Evolutionary conservation across 1,140 invertebrate genomes (phyloP), one percentile per base, ranked within the genome.

Genomic region (Orius insidiosus): DNA sequence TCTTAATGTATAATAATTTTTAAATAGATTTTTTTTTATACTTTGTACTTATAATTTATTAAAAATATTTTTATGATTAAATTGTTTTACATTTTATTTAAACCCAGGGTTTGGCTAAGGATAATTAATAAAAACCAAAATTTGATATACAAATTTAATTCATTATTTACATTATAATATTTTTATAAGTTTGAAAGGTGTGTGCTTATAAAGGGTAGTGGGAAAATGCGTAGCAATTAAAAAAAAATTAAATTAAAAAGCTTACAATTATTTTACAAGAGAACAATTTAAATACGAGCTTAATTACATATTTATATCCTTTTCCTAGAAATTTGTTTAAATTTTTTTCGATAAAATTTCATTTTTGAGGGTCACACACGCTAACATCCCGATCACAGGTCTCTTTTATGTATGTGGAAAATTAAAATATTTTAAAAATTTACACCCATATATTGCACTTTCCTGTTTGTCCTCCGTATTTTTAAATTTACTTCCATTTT

Each of bases 381-480:
- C 36, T 18, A 48, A 48, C 40, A 48, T 42, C 47, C 47, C 39
- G 40, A 48, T 48, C 47, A 48, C 47, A 48, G 47, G 47, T 43
- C 39, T 42, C 42, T 48, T 46, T 19, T 16, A 10, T 45, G 5
- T 40, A 15, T 13, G 11, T 15, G 11, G 11, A 15, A 40, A 40
- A 16, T 13, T 15, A 36, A 36, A n/a, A 4, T 36, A 15, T 11
- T 11, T 15, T 36, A 11, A 36, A n/a, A 15, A 36, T 36, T 15
- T 11, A 36, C 35, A 15, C 9, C 11, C 6, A 19, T 19, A n/a
- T 4, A 24, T 43, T 43, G 11, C 41, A 43, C 11, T 43, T 43
- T 43, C 19, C 35, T 36, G 14, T 36, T 11, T 36, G 35, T 15
- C 35, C 35, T 36, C 14, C n/a, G 32, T 33, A 33, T 33, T 33